phyloP scores from a whole-genome alignment of 2,888 invertebrate species.

The Sericinus montela region DNA sequence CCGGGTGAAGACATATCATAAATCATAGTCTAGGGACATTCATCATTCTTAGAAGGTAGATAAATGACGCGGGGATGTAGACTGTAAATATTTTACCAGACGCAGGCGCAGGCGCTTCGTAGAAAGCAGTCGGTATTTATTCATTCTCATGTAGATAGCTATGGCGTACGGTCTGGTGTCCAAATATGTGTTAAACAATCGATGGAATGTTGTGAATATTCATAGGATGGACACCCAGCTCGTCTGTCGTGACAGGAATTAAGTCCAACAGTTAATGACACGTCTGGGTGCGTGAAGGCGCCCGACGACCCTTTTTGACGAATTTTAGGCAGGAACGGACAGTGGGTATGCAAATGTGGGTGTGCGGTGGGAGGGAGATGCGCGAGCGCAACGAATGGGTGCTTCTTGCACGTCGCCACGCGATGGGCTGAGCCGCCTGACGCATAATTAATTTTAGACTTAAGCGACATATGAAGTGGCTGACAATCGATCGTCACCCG shows the following conservation, averaged over 20 bases:
- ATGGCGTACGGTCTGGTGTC: conserved; percentile 53
- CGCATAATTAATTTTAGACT: conserved; percentile 73
- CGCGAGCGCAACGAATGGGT: conserved; percentile 71
- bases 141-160: conserved; percentile 65
- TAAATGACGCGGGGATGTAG: conserved; percentile 73
- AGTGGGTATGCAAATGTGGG: conserved; percentile 69
- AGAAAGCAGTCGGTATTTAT: conserved; percentile 60
- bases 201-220: conserved; percentile 76
- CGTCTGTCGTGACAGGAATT: conserved; percentile 75
- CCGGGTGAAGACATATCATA: conserved; percentile 68
- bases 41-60: conserved; percentile 77
- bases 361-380: conserved; percentile 67
- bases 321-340: conserved; percentile 60
- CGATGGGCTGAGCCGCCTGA: conserved; percentile 55
- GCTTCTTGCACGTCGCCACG: conserved; percentile 57
- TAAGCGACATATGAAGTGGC: conserved; percentile 63
- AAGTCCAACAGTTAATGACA: conserved; percentile 64
- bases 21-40: conserved; percentile 73
- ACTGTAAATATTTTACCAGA: conserved; percentile 72
- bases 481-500: conserved; percentile 71
- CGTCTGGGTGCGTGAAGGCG: conserved; percentile 68
- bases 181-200: conserved; percentile 75
- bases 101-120: conserved; percentile 53
- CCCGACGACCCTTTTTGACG: conserved; percentile 61
- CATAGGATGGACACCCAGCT: conserved; percentile 75